Evolutionary conservation across 1,140 invertebrate species (phyloP).

Genomic region (Drosophila auraria): DNA sequence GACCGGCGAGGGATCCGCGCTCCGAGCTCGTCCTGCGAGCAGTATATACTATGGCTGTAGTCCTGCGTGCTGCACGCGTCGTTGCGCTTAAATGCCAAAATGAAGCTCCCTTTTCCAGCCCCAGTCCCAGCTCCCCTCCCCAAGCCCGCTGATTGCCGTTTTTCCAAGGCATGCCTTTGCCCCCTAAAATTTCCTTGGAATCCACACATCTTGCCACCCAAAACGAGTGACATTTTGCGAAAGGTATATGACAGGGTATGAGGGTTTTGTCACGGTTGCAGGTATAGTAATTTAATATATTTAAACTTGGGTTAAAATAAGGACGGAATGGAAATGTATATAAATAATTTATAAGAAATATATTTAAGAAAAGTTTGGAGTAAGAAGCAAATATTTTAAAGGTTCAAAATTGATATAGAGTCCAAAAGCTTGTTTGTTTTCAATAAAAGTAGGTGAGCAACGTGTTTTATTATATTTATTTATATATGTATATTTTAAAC

Average conservation of each 20-base stretch:
- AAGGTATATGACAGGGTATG: not conserved
- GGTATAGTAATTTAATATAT: no score
- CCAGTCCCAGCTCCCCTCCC: not conserved
- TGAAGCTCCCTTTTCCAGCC: constrained; percentile 19
- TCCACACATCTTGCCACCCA: constrained; percentile 32
- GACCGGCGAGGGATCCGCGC: not conserved
- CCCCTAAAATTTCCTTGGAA: not conserved
- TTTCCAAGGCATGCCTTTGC: constrained; percentile 24
- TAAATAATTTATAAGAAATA: not conserved
- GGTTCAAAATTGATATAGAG: no score
- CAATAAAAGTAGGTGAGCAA: no score
- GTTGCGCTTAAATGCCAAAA: constrained; percentile 75
- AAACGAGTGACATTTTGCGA: constrained; percentile 25
- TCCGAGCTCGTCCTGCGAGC: constrained; percentile 6
- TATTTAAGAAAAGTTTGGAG: not conserved
- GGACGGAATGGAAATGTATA: not conserved
- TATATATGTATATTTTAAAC: no score
- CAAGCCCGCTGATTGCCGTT: constrained; percentile 31
- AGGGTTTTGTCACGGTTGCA: not conserved
- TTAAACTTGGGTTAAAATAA: no score
- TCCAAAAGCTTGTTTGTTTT: no score
- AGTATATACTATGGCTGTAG: constrained; percentile 24
- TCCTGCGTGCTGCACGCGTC: constrained; percentile 75
- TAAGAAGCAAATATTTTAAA: not conserved
- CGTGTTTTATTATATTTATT: not conserved